These are phyloP conservation scores for Zaprionus camerounensis DNA, from an alignment of 1,140 invertebrate species.

Conservation along the genomic window DNA sequence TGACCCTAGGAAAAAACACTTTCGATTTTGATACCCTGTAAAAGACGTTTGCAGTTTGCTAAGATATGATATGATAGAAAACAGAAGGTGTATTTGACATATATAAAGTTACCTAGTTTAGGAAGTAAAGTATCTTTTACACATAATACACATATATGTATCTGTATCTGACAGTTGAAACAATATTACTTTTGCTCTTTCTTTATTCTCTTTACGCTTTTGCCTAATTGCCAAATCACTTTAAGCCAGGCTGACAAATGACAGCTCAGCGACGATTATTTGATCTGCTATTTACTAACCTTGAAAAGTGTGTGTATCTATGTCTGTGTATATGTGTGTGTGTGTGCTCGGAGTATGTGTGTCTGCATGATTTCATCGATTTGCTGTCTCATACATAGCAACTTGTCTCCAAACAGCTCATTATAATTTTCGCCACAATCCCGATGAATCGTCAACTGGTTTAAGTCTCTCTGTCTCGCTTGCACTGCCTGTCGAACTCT, in stretches of 20 bases:
- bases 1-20: slow-evolving; percentile 51
- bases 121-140: neutral
- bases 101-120: neutral
- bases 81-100: neutral
- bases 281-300: slow-evolving; percentile 35
- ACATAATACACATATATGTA: neutral
- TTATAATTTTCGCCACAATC: slow-evolving; percentile 73
- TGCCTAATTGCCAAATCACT: slow-evolving; percentile 46
- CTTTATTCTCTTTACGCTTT: slow-evolving; percentile 13
- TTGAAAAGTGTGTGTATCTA: slow-evolving; percentile 28
- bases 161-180: neutral
- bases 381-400: slow-evolving; percentile 41
- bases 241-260: slow-evolving; percentile 39
- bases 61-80: neutral
- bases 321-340: slow-evolving; percentile 7
- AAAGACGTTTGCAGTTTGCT: neutral
- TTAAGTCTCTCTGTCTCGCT: slow-evolving; percentile 32
- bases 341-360: neutral
- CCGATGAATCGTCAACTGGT: slow-evolving; percentile 73
- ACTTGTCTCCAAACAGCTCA: slow-evolving; percentile 67
- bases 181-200: neutral
- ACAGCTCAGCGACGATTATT: slow-evolving; percentile 32
- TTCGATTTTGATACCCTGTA: slow-evolving; percentile 55
- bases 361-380: slow-evolving; percentile 71
- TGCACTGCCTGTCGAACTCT: neutral